Base-by-base conservation (phyloP, 2,888 invertebrate genomes). In the Steromphala cineraria region DNA sequence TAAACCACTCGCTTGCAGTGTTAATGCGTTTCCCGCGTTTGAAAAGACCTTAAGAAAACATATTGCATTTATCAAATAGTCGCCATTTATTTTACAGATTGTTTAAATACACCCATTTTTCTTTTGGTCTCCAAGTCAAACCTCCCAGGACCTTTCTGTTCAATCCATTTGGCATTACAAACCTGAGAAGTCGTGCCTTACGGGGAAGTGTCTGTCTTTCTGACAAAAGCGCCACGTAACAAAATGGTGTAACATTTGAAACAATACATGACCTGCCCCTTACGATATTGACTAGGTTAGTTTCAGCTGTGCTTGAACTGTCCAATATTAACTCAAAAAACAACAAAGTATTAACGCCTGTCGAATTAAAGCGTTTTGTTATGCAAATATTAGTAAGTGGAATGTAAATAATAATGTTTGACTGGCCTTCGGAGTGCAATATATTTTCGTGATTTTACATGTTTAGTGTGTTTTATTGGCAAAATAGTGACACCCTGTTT, bases 31-130 rank as follows among this genome's bases (percentile, higher is more conserved):
- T 28, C 15, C 62, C 21, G 62, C 62, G 28, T 31, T 17, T 36
- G n/a, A 71, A 71, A 40, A 15, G 40, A 40, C 71, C 36, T 36
- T 40, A 71, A 7, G 71, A 71, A 71, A 71, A 71, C 71, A 71
- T 71, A 71, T 71, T 71, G 71, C 36, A 71, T 71, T 71, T 71
- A 71, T 71, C 71, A 71, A 71, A 31, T 71, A 71, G 36, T 71
- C 71, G 31, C 36, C 71, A 36, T 71, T 71, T 71, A 40, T 71
- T 71, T 71, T 40, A 36, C 40, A 62, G 62, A 62, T 62, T 62
- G 62, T 62, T 62, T 62, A 62, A 62, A 62, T 62, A 62, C 62
- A 62, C 62, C 62, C 62, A 62, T 24, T 24, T 56, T 62, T 62
- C 28, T 62, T 62, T 62, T 17, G 24, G 62, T 62, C 62, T 62